Percentiles rank a stretch among this genome's conserved stretches.
These are phyloP conservation scores for Standfussiana lucernea DNA, from an alignment of 2,888 invertebrate species.

Conservation along the genomic window DNA sequence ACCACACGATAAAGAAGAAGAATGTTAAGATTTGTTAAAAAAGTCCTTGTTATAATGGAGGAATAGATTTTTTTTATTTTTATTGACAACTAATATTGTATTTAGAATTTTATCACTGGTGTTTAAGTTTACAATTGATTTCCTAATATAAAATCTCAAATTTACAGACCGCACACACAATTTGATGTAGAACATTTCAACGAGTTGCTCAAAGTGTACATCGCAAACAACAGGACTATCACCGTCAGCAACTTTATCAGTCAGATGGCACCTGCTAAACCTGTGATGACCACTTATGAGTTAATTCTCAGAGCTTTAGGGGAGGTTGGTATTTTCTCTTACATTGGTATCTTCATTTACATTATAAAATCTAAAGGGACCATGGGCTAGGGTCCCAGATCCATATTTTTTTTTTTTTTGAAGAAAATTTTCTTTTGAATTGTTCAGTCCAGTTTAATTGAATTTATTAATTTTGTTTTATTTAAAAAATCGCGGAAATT, in stretches of 20 bases:
- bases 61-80: not conserved
- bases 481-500: too few relatives aligned
- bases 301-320: conserved; percentile 90
- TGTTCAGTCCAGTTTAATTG: not conserved
- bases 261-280: conserved; percentile 85
- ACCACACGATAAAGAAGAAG: too few relatives aligned
- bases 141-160: not conserved
- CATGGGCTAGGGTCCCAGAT: too few relatives aligned
- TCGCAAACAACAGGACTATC: conserved; percentile 89
- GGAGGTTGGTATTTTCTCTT: conserved; percentile 78
- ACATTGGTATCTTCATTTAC: conserved; percentile 24
- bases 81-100: not conserved
- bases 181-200: conserved; percentile 89
- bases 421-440: not conserved
- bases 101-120: not conserved
- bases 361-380: not conserved
- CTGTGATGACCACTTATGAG: conserved; percentile 89
- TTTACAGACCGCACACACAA: conserved; percentile 80
- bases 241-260: conserved; percentile 85
- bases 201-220: conserved; percentile 90
- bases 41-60: not conserved
- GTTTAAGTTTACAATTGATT: not conserved
- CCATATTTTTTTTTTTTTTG: too few relatives aligned
- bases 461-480: too few relatives aligned
- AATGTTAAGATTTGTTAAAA: not conserved